These are phyloP conservation scores for Cebidichthys violaceus DNA, from an alignment of 2,113 vertebrate genomes.

Conservation along the genomic window DNA sequence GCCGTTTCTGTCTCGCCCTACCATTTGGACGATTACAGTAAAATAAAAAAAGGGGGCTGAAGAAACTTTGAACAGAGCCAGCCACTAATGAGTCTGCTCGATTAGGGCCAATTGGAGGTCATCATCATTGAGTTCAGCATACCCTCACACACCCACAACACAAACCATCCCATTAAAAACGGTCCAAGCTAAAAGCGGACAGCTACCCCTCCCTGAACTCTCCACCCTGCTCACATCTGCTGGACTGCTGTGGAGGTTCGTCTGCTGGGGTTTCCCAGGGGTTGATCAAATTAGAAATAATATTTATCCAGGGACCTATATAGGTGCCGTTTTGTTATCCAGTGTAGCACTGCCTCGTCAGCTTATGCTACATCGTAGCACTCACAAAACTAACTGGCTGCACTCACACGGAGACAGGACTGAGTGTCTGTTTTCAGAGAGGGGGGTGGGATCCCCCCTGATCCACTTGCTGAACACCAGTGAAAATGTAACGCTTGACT, in stretches of 20 bases:
- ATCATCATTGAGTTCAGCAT: conserved; percentile 73
- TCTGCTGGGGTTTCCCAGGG: conserved; percentile 61
- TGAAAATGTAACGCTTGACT: conserved; percentile 56
- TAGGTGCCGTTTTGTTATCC: conserved; percentile 41
- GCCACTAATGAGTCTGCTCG: conserved; percentile 80
- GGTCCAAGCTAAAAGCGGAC: conserved; percentile 63
- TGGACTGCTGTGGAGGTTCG: conserved; percentile 47
- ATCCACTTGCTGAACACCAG: conserved; percentile 67
- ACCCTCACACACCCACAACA: conserved; percentile 70
- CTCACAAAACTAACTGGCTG: conserved; percentile 13
- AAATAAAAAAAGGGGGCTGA: conserved; percentile 57
- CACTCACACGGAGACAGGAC: conserved; percentile 14
- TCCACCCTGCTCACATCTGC: conserved; percentile 73
- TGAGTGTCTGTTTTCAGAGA: conserved; percentile 45
- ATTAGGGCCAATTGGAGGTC: conserved; percentile 81
- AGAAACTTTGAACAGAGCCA: conserved; percentile 77
- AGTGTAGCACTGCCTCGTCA: conserved; percentile 7
- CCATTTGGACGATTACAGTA: conserved; percentile 78
- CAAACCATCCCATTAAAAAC: conserved; percentile 69
- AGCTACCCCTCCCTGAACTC: conserved; percentile 69
- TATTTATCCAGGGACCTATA: conserved; percentile 46
- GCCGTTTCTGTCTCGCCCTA: conserved; percentile 49
- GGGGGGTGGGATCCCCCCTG: conserved; percentile 46
- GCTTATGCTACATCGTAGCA: conserved; percentile 32
- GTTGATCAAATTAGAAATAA: conserved; percentile 60